Evolutionary conservation across 2,888 invertebrate genomes (phyloP), one percentile per base, ranked within the genome.

Genomic region (Alsophila aescularia): DNA sequence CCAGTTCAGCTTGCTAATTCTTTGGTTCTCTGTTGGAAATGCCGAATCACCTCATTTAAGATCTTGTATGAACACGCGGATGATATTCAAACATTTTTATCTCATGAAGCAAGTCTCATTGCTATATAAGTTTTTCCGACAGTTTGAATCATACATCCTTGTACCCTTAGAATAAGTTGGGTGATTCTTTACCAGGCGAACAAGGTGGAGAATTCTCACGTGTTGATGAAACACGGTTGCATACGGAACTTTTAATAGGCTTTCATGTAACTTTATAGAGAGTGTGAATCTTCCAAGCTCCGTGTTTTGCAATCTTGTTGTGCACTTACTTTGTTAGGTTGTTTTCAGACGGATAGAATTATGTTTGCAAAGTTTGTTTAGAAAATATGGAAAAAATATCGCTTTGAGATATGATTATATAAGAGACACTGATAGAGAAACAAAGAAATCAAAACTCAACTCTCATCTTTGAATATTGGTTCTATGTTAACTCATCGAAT

Each of bases 211-310:
- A 18, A 15, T 37, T 21, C 40, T 45, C 48, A 43, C 44, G 41
- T 45, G 44, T 36, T 44, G 41, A 50, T 54, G 56, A 56, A 49
- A 52, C 53, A 41, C 40, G 49, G 52, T 35, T 64, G 62, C 64
- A 62, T 64, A 61, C 52, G 49, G 21, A 64, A 64, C 62, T 64
- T 64, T 64, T 64, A 64, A 64, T 58, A 62, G 62, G 62, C 55
- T 64, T 54, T 56, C 44, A 40, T 52, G 52, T 54, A 64, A 64
- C 64, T 64, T 62, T 58, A 58, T 60, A 56, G 50, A 56, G 58
- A 55, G 60, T 60, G 64, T 55, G 64, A 64, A 62, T 62, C 64
- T 62, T 58, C 37, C 39, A 13, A 43, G 48, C 44, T 44, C 27
- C 40, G 47, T 29, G 45, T 41, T 35, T 43, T 64, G 55, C 59